Conservation (phyloP, 2,797 vertebrate species). For the Channa striata region DNA sequence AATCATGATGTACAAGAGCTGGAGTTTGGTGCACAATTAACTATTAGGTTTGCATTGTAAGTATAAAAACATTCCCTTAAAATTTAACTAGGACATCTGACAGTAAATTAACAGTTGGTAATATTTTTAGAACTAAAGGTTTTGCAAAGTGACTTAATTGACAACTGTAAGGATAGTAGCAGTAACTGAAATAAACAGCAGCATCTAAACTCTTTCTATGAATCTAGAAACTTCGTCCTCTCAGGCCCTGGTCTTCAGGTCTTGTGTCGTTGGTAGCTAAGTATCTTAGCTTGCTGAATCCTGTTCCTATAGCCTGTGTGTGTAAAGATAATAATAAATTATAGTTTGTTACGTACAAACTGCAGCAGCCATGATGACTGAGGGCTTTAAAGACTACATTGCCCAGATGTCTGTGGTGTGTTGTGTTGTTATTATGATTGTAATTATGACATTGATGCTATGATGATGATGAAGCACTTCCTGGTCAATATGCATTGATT, state of each 20-base stretch:
- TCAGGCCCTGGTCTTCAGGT: slow-evolving; percentile 60
- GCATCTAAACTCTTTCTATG: slow-evolving; percentile 67
- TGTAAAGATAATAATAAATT: slow-evolving; percentile 72
- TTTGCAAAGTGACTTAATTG: background rate
- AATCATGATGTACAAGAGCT: background rate
- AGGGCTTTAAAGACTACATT: slow-evolving; percentile 47
- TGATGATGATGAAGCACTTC: slow-evolving; percentile 66
- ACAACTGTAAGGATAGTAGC: slow-evolving; percentile 8
- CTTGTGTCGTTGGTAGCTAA: slow-evolving; percentile 75
- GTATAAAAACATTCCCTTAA: no score
- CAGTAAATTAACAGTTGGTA: no score
- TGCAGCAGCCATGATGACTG: slow-evolving; percentile 64
- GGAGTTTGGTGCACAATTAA: background rate
- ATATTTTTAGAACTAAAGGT: background rate
- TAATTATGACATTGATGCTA: slow-evolving; percentile 57
- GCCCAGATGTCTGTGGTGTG: slow-evolving; percentile 49
- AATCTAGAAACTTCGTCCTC: slow-evolving; percentile 45
- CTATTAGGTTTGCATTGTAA: slow-evolving; percentile 3
- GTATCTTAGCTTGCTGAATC: slow-evolving; percentile 73
- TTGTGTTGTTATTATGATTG: slow-evolving; percentile 62
- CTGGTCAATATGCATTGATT: slow-evolving; percentile 72
- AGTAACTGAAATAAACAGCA: background rate
- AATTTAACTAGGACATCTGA: no score
- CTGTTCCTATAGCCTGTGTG: slow-evolving; percentile 75
- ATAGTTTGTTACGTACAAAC: slow-evolving; percentile 75